These are phyloP conservation scores for Macropis europaea DNA, from an alignment of 2,888 invertebrate species.

Conservation along the genomic window DNA sequence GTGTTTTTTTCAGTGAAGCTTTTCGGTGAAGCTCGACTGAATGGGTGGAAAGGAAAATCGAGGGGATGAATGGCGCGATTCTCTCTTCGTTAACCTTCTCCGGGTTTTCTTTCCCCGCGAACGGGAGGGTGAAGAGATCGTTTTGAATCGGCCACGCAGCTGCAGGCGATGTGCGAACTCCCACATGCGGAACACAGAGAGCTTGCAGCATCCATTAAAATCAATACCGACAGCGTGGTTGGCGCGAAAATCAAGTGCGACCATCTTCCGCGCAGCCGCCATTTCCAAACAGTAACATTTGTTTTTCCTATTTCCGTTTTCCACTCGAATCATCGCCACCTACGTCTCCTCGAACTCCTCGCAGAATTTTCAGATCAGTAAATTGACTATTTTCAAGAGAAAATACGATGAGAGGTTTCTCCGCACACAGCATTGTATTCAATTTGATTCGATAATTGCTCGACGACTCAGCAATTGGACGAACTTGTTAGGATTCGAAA, in stretches of 20 bases:
- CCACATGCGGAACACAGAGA: slow-evolving; percentile 41
- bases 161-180: slow-evolving; percentile 39
- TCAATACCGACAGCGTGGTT: slow-evolving; percentile 66
- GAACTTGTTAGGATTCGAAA: too few relatives aligned
- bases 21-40: not conserved
- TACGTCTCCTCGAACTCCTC: not conserved
- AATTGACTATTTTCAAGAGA: too few relatives aligned
- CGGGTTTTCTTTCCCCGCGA: slow-evolving; percentile 3
- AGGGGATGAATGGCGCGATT: slow-evolving; percentile 27
- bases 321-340: not conserved
- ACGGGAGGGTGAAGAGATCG: slow-evolving; percentile 12
- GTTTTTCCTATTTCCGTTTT: too few relatives aligned
- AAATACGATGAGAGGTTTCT: not conserved
- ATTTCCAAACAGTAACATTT: slow-evolving; percentile 2
- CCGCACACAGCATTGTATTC: too few relatives aligned
- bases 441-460: too few relatives aligned
- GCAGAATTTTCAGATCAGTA: too few relatives aligned
- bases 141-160: slow-evolving; percentile 32
- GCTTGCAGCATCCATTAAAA: slow-evolving; percentile 70
- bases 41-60: slow-evolving; percentile 1
- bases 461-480: too few relatives aligned
- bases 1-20: slow-evolving; percentile 6
- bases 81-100: slow-evolving; percentile 15
- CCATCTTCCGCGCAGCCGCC: slow-evolving; percentile 23
- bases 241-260: slow-evolving; percentile 66